Conservation (phyloP, 2,113 vertebrate species). For the Zingel zingel region DNA sequence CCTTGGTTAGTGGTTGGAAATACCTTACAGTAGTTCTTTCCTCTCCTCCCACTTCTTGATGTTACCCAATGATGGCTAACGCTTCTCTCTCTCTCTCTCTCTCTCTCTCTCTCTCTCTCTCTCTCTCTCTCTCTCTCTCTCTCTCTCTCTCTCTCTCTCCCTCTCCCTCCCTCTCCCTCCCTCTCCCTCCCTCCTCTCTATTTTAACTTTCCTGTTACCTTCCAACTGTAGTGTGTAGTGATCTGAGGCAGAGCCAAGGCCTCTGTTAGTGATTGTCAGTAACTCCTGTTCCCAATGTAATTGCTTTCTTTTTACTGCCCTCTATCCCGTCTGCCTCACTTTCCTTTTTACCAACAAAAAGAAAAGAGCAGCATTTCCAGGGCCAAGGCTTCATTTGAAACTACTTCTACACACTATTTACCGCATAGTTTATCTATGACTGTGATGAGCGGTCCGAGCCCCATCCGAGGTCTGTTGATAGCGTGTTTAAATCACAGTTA, state of each 20-base stretch:
- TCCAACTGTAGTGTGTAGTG: conserved; percentile 35
- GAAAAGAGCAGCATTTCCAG: conserved; percentile 33
- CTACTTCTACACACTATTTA: conserved; percentile 42
- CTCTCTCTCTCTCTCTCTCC: background rate
- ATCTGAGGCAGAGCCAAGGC: conserved; percentile 55
- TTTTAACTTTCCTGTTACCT: conserved; percentile 42
- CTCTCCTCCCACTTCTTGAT: background rate
- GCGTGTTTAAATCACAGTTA: conserved; percentile 22
- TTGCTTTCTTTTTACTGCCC: conserved; percentile 66
- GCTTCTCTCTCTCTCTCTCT: conserved; percentile 8
- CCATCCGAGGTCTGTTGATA: conserved; percentile 30
- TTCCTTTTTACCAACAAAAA: conserved; percentile 51
- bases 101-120: too few relatives aligned
- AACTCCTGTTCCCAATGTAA: conserved; percentile 61
- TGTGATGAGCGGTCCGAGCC: conserved; percentile 10
- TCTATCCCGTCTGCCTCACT: conserved; percentile 48
- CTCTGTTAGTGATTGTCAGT: conserved; percentile 65
- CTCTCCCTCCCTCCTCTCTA: background rate
- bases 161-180: too few relatives aligned
- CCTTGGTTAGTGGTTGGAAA: background rate
- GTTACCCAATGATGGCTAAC: conserved; percentile 28
- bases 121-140: too few relatives aligned
- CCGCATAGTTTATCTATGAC: conserved; percentile 33
- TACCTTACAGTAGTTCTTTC: background rate
- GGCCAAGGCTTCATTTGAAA: conserved; percentile 41